These are phyloP conservation scores for Campopleginae sp. DNA, from an alignment of 2,888 invertebrate species.

Conservation along the genomic window DNA sequence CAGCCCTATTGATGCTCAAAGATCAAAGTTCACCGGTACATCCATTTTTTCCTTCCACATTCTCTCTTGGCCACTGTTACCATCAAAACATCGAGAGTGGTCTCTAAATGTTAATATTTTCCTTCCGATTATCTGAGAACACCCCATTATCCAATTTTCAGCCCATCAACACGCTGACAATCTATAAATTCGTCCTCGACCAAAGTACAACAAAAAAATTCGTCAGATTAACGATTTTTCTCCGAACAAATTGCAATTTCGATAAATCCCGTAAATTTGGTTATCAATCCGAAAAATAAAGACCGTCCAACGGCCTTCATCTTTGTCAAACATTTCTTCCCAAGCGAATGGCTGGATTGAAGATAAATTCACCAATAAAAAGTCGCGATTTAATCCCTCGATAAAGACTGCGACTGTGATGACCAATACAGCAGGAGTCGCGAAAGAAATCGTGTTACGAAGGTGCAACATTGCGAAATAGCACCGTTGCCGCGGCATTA, in stretches of 20 bases:
- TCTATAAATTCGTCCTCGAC: no score
- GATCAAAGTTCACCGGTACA: not conserved
- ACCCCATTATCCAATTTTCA: not conserved
- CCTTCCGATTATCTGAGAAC: not conserved
- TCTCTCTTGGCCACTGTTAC: not conserved
- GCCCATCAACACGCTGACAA: not conserved
- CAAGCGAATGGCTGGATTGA: not conserved
- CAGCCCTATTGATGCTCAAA: not conserved
- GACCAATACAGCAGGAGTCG: conserved; percentile 8
- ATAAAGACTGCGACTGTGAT: not conserved
- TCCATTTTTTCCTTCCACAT: not conserved
- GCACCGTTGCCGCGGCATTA: conserved; percentile 47
- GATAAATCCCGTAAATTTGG: no score
- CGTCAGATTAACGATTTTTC: no score
- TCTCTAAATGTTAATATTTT: not conserved
- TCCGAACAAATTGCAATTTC: no score
- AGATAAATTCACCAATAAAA: not conserved
- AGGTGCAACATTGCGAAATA: conserved; percentile 45
- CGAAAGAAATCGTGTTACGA: conserved; percentile 21
- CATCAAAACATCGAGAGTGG: not conserved
- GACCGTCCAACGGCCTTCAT: no score
- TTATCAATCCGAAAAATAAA: no score
- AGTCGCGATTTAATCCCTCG: not conserved
- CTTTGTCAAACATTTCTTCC: not conserved
- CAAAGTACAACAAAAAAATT: no score